These are phyloP conservation scores for Condylura cristata DNA, from an alignment of 2,113 vertebrate species.

Conservation along the genomic window DNA sequence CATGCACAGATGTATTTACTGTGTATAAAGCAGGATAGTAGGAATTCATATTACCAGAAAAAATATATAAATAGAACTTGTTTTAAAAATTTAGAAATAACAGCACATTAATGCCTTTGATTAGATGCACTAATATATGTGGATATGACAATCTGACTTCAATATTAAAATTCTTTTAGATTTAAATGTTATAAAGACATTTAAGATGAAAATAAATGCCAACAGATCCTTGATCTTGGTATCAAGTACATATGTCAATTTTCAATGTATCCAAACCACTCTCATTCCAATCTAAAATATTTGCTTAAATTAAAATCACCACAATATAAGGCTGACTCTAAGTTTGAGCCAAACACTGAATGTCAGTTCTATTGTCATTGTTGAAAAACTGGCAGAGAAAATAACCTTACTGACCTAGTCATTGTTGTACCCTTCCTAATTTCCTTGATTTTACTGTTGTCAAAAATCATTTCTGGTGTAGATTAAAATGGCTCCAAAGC, in stretches of 20 bases:
- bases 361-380: background rate
- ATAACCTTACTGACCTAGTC: background rate
- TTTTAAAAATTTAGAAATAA: background rate
- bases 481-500: background rate
- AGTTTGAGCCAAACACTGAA: background rate
- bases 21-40: background rate
- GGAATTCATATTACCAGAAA: background rate
- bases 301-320: background rate
- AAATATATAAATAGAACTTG: background rate
- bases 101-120: background rate
- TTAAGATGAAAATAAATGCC: constrained; percentile 26
- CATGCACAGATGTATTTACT: background rate
- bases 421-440: background rate
- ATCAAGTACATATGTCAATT: background rate
- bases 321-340: background rate
- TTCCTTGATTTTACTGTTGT: constrained; percentile 5
- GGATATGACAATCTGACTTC: background rate
- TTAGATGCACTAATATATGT: background rate
- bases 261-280: background rate
- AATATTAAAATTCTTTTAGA: constrained; percentile 35
- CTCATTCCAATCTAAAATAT: background rate
- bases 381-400: constrained; percentile 3
- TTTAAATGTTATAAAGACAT: constrained; percentile 11
- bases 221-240: background rate
- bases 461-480: background rate